These are phyloP conservation scores for Callosobruchus maculatus DNA, from an alignment of 2,888 invertebrate species.

Conservation along the genomic window DNA sequence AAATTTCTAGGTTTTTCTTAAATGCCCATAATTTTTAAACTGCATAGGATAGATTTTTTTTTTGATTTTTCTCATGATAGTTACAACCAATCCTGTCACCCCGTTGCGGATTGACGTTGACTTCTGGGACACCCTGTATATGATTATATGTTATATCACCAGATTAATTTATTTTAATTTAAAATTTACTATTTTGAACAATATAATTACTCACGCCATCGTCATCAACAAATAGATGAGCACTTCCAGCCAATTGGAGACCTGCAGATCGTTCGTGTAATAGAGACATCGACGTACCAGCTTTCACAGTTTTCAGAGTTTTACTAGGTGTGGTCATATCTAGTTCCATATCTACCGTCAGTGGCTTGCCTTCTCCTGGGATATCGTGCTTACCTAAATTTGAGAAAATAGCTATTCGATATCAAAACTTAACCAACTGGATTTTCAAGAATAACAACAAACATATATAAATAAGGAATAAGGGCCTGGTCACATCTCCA, in stretches of 20 bases:
- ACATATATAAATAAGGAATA: neutral
- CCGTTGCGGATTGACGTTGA: too few species aligned
- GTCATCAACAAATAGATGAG: slow-evolving; percentile 31
- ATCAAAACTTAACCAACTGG: too few species aligned
- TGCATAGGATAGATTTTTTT: too few species aligned
- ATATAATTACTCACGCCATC: slow-evolving; percentile 23
- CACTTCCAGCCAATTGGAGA: slow-evolving; percentile 28
- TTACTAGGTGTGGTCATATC: slow-evolving; percentile 57
- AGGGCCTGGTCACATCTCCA: too few species aligned
- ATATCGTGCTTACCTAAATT: slow-evolving; percentile 45
- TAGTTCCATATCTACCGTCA: slow-evolving; percentile 49
- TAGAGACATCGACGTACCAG: slow-evolving; percentile 44
- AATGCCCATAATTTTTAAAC: too few species aligned
- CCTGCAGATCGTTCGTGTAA: slow-evolving; percentile 30
- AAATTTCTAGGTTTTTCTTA: too few species aligned
- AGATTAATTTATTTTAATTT: too few species aligned
- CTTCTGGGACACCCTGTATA: too few species aligned
- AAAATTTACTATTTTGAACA: too few species aligned
- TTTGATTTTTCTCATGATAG: too few species aligned
- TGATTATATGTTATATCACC: too few species aligned
- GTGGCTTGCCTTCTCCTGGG: slow-evolving; percentile 46
- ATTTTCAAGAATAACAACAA: slow-evolving; percentile 24
- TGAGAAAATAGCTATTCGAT: neutral
- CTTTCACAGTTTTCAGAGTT: slow-evolving; percentile 56
- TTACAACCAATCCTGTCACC: too few species aligned